Evolutionary conservation across 2,797 vertebrate genomes (phyloP).

Genomic region (Semotilus atromaculatus): DNA sequence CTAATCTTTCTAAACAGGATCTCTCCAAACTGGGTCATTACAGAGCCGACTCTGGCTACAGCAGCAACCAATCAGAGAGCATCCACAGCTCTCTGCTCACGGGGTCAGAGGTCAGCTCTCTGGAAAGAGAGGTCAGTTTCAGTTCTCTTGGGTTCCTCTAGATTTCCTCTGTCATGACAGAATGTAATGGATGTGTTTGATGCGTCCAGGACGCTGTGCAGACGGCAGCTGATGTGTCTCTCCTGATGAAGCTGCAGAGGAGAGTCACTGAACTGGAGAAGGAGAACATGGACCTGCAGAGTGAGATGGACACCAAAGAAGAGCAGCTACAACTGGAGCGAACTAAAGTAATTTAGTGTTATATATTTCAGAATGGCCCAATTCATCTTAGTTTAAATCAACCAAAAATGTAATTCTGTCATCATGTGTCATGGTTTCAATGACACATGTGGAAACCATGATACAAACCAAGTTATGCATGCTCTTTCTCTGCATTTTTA

Average conservation of each 20-base stretch:
- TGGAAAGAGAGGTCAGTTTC: constrained; percentile 80
- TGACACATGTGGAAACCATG: too few species aligned
- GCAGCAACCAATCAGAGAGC: constrained; percentile 89
- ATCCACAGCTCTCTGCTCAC: constrained; percentile 84
- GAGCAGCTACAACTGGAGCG: constrained; percentile 85
- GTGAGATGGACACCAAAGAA: constrained; percentile 88
- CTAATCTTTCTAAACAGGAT: constrained; percentile 72
- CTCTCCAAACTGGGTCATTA: constrained; percentile 80
- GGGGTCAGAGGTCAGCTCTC: constrained; percentile 81
- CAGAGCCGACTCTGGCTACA: constrained; percentile 89
- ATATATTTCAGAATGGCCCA: background rate
- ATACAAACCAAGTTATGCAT: background rate
- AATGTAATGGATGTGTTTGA: constrained; percentile 41
- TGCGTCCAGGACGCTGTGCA: constrained; percentile 73
- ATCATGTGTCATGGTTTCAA: too few species aligned
- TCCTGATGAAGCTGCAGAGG: constrained; percentile 94
- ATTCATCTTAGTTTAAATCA: background rate
- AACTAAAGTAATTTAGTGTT: constrained; percentile 74
- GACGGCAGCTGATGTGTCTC: constrained; percentile 85
- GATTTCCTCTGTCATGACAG: too few species aligned
- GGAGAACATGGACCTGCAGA: constrained; percentile 88
- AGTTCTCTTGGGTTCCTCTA: background rate
- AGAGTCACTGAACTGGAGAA: constrained; percentile 91
- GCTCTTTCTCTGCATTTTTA: constrained; percentile 57
- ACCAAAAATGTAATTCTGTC: background rate